A percentile compares a stretch with the other conserved stretches of the same genome.
These are phyloP conservation scores for Lacerta agilis DNA, from an alignment of 2,797 vertebrate species.

Conservation along the genomic window DNA sequence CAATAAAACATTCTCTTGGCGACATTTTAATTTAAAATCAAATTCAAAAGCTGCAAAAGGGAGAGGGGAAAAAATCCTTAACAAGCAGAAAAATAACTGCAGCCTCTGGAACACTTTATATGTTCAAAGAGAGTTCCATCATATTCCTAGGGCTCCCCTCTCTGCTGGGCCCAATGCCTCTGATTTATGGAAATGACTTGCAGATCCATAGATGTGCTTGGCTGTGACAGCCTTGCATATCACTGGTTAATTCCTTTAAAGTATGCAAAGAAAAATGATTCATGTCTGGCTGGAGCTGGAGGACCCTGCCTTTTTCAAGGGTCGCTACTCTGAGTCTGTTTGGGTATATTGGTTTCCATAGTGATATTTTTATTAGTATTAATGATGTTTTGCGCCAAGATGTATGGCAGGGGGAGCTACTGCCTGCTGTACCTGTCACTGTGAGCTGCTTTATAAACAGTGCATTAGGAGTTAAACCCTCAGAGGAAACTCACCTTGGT, in stretches of 20 bases:
- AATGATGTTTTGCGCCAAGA: slow-evolving; percentile 37
- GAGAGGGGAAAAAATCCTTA: slow-evolving; percentile 70
- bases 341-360: slow-evolving; percentile 66
- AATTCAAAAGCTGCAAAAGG: slow-evolving; percentile 66
- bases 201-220: slow-evolving; percentile 79
- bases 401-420: slow-evolving; percentile 3
- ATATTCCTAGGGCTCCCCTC: slow-evolving; percentile 70
- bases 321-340: slow-evolving; percentile 73
- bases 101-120: slow-evolving; percentile 76
- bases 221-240: slow-evolving; percentile 75
- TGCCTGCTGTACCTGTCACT: slow-evolving; percentile 30
- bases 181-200: slow-evolving; percentile 79
- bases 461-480: slow-evolving; percentile 27
- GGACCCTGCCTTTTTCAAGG: slow-evolving; percentile 73
- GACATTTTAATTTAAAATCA: slow-evolving; percentile 82
- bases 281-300: slow-evolving; percentile 68
- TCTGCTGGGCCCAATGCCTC: slow-evolving; percentile 73
- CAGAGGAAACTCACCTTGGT: slow-evolving; percentile 26
- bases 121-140: slow-evolving; percentile 77
- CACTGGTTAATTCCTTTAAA: slow-evolving; percentile 77
- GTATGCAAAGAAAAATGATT: slow-evolving; percentile 79
- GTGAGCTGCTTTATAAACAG: slow-evolving; percentile 33
- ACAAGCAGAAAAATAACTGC: slow-evolving; percentile 83
- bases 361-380: slow-evolving; percentile 54
- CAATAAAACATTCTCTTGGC: slow-evolving; percentile 78